These are phyloP conservation scores for Thecophora atra DNA, from an alignment of 2,888 invertebrate species.

Conservation along the genomic window DNA sequence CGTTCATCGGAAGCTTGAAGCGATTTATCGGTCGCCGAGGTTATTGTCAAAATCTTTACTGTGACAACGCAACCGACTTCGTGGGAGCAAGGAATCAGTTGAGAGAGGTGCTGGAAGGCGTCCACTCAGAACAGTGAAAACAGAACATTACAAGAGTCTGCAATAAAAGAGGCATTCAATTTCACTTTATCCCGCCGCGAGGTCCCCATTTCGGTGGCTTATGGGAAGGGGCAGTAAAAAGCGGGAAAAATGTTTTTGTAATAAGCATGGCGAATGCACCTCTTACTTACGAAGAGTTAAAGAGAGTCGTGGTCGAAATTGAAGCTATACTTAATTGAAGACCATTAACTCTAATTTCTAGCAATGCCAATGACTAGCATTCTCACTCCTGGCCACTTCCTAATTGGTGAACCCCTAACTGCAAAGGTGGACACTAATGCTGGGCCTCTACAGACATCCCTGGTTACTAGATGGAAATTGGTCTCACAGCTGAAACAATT, in stretches of 20 bases:
- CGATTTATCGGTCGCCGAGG: not conserved
- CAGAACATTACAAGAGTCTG: not conserved
- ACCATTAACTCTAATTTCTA: constrained; percentile 47
- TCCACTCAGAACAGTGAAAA: constrained; percentile 8
- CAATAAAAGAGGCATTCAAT: constrained; percentile 1
- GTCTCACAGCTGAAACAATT: not conserved
- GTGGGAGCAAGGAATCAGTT: constrained; percentile 10
- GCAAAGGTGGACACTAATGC: not conserved
- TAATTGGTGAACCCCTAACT: constrained; percentile 34
- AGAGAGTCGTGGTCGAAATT: constrained; percentile 42
- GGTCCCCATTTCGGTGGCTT: constrained; percentile 29
- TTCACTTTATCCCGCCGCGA: constrained; percentile 8
- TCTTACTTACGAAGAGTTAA: constrained; percentile 27
- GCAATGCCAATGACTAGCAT: constrained; percentile 41
- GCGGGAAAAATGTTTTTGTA: constrained; percentile 6
- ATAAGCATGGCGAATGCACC: constrained; percentile 5
- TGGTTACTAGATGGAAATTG: not conserved
- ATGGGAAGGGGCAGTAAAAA: constrained; percentile 30
- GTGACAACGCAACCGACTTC: constrained; percentile 4
- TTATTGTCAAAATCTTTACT: not conserved
- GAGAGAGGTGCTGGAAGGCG: not conserved
- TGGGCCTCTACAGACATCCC: not conserved
- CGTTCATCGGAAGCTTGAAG: not conserved
- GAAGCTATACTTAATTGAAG: constrained; percentile 52
- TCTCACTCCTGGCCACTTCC: constrained; percentile 41